Percentiles rank a stretch among this genome's conserved stretches.
These are phyloP conservation scores for Drosophila austrosaltans DNA, from an alignment of 2,888 invertebrate genomes.

Conservation along the genomic window DNA sequence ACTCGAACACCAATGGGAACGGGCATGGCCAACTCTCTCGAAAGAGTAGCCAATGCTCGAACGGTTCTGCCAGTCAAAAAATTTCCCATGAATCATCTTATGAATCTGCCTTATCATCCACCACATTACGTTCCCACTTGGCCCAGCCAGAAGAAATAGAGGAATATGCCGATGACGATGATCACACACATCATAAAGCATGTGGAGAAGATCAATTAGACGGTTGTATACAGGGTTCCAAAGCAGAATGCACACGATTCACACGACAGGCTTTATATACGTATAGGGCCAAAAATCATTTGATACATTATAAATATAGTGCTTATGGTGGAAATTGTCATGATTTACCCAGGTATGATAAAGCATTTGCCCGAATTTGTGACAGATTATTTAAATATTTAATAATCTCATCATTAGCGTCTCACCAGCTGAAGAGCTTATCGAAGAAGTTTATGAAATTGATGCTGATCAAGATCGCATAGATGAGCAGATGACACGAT, in stretches of 20 bases:
- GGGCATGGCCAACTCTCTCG: constrained; percentile 74
- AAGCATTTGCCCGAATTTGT: no score
- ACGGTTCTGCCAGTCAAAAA: constrained; percentile 63
- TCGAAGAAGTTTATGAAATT: constrained; percentile 94
- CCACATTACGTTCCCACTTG: constrained; percentile 76
- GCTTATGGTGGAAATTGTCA: constrained; percentile 94
- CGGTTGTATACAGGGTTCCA: constrained; percentile 52
- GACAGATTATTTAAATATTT: not conserved
- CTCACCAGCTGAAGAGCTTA: constrained; percentile 86
- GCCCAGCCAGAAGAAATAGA: constrained; percentile 81
- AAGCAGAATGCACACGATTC: constrained; percentile 84
- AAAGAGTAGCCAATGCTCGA: constrained; percentile 79
- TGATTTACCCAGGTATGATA: constrained; percentile 90
- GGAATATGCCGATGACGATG: constrained; percentile 71
- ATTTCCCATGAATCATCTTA: constrained; percentile 78
- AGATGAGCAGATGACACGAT: constrained; percentile 87
- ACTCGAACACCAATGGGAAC: constrained; percentile 46
- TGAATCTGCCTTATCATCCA: constrained; percentile 80
- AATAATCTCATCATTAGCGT: constrained; percentile 63
- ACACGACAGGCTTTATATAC: constrained; percentile 87
- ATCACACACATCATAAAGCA: constrained; percentile 33
- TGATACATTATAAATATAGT: constrained; percentile 95
- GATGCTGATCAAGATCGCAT: constrained; percentile 93
- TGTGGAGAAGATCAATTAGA: constrained; percentile 39
- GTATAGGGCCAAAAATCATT: constrained; percentile 94